phyloP scores from a whole-genome alignment of 2,113 vertebrate species.

The Cavia porcellus region DNA sequence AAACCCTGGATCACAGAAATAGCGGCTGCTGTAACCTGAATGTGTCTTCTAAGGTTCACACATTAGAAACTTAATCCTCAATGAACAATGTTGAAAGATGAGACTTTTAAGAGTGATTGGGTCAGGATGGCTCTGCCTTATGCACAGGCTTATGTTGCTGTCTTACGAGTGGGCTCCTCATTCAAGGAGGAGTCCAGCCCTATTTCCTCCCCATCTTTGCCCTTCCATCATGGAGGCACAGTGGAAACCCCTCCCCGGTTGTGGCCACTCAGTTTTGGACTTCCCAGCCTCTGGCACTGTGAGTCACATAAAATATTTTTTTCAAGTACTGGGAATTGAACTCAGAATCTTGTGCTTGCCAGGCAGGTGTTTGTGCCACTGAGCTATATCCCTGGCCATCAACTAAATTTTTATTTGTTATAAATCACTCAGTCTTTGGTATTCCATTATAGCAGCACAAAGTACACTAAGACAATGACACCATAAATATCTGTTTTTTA shows the following conservation, averaged over 20 bases:
- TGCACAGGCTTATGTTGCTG: background rate
- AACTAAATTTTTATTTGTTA: background rate
- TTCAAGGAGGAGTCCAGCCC: fast-evolving
- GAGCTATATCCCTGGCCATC: too few species aligned
- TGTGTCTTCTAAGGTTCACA: background rate
- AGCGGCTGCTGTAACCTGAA: background rate
- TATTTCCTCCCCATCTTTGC: background rate
- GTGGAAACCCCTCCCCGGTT: background rate
- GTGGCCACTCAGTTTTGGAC: background rate
- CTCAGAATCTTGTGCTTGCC: too few species aligned
- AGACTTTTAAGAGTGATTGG: background rate
- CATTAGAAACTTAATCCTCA: background rate
- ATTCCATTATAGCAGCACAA: background rate
- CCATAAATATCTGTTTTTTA: background rate
- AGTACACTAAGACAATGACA: background rate
- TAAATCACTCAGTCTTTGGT: background rate
- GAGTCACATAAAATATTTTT: background rate
- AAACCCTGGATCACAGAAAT: background rate
- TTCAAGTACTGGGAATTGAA: too few species aligned
- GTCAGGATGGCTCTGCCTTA: too few species aligned
- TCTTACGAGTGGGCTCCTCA: background rate
- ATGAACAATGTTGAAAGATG: background rate
- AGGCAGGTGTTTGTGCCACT: too few species aligned
- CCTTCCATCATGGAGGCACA: background rate
- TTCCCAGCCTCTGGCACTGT: background rate